These are phyloP conservation scores for Lichenostomus cassidix DNA, from an alignment of 2,113 vertebrate species.

Conservation along the genomic window DNA sequence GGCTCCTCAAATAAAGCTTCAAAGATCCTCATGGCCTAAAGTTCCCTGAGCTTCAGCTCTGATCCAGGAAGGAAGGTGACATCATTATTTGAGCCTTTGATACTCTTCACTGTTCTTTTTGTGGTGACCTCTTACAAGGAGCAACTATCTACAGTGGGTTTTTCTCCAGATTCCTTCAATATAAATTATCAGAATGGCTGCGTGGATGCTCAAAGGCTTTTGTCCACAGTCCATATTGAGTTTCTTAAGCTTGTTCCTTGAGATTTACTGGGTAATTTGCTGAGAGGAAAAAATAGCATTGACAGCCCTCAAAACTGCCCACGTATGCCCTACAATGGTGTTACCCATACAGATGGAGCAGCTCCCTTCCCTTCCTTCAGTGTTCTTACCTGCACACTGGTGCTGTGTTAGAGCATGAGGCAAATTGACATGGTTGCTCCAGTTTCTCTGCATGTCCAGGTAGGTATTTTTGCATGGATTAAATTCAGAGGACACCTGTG, in stretches of 20 bases:
- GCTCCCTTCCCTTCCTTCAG: neutral
- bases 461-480: neutral
- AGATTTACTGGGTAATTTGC: neutral
- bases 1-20: neutral
- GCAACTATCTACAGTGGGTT: neutral
- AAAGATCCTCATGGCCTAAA: neutral
- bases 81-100: neutral
- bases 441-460: neutral
- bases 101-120: neutral
- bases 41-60: neutral
- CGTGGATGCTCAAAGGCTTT: neutral
- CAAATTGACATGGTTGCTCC: neutral
- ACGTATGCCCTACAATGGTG: neutral
- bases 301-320: conserved; percentile 31
- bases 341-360: conserved; percentile 1
- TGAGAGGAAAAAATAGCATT: conserved; percentile 13
- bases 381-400: neutral
- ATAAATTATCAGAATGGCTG: neutral
- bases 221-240: neutral
- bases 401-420: neutral
- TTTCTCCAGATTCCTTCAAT: neutral
- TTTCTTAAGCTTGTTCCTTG: neutral
- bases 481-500: neutral
- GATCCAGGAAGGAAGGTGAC: neutral
- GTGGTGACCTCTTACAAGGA: neutral